phyloP scores from a whole-genome alignment of 2,113 vertebrate species.

The Gallinago undulata region DNA sequence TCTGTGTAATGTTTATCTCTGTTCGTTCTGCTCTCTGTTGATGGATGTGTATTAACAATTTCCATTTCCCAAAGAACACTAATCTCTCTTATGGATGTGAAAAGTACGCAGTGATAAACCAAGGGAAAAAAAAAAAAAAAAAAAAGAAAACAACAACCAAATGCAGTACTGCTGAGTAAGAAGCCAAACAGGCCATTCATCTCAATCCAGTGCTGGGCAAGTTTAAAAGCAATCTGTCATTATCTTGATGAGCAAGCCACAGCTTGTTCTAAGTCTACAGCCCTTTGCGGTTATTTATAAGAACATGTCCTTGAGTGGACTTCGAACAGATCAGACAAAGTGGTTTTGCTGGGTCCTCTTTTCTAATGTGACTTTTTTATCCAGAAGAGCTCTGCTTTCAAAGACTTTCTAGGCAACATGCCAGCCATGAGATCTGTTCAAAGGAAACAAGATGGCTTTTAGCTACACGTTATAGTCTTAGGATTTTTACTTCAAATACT shows the following conservation, averaged over 20 bases:
- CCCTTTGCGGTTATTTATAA: constrained; percentile 67
- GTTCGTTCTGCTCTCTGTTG: constrained; percentile 59
- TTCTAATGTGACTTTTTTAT: constrained; percentile 28
- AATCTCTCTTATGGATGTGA: constrained; percentile 76
- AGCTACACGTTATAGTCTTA: not conserved
- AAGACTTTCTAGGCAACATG: constrained; percentile 58
- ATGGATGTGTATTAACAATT: constrained; percentile 79
- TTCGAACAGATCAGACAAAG: constrained; percentile 58
- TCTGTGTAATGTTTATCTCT: constrained; percentile 67
- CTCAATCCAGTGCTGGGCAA: constrained; percentile 73
- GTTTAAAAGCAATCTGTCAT: constrained; percentile 84
- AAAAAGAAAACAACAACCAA: not conserved
- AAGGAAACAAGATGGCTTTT: constrained; percentile 35
- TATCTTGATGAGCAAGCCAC: constrained; percentile 78
- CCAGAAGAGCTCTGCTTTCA: constrained; percentile 33
- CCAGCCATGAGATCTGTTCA: not conserved
- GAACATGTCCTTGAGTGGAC: constrained; percentile 70
- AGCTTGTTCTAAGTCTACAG: constrained; percentile 61
- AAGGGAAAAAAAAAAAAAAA: constrained; percentile 24
- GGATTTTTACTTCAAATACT: not conserved
- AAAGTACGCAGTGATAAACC: constrained; percentile 77
- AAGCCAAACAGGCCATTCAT: constrained; percentile 78
- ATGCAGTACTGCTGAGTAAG: constrained; percentile 80
- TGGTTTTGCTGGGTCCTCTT: constrained; percentile 59
- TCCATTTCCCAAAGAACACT: constrained; percentile 78